Base-by-base conservation (phyloP, 2,888 invertebrate species). In the Drosophila mimetica region DNA sequence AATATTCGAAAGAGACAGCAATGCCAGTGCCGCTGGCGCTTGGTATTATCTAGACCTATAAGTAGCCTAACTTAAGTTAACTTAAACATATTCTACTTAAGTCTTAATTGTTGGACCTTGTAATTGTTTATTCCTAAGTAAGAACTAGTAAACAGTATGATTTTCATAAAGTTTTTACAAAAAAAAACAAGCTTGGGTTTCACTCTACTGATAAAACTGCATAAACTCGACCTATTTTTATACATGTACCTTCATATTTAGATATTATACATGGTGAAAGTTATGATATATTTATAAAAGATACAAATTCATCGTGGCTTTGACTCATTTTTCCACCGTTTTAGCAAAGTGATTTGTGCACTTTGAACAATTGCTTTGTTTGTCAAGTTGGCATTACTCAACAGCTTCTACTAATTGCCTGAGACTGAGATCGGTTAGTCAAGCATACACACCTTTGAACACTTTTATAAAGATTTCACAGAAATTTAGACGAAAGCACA, bases 21-120 rank as follows among this genome's bases (percentile, higher is more conserved):
- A 28, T 22, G 48, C 36, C 28, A 28, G 20, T n/a, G 18, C 25
- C 41, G 22, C 42, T 55, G 41, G 71, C 41, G 65, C 60, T 84
- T 64, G 86, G 77, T 79, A 74, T 76, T 86, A 63, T 77, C 22
- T 61, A 30, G 54, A 51, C 47, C 47, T 65, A 18, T 79, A 81
- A 79, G 63, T 46, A 75, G 54, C 11, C 59, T n/a, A 76, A 71
- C 36, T 54, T 73, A 64, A 41, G 30, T 52, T 73, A 47, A 42
- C 41, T 47, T 67, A 42, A 36, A 41, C 16, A 22, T 69, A 69
- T 44, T 36, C 11, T 9, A 69, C 22, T 58, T 80, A 88, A 88
- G 77, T 59, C 61, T 57, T 61, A 30, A 65, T 69, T 69, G 53
- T 70, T 66, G 65, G 78, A 79, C 83, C 74, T 82, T 80, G 79